Base-by-base conservation (phyloP, 2,113 vertebrate genomes). In the Uropsilus gracilis region DNA sequence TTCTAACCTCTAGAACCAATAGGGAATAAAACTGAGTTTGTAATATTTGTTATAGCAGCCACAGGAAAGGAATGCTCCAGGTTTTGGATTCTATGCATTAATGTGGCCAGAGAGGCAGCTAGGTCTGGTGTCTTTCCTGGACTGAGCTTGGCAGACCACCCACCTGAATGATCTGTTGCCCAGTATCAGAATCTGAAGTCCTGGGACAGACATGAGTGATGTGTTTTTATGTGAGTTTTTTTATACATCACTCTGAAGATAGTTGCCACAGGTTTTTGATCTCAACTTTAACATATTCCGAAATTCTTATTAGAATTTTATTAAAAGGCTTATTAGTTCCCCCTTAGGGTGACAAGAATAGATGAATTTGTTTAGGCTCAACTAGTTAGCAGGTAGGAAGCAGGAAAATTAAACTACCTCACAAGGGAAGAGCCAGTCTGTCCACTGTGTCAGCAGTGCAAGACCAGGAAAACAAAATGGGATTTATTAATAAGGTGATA, bases 241-340 rank as follows among this genome's bases (percentile, higher is more conserved):
- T 46, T 2, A 20, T 3, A 50, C 14, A 17, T 13, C 0, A 0
- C n/a, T 46, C 34, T 55, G 42, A 66, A 26, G 39, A 69, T 0
- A 8, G 39, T 20, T 30, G 11, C 26, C 10, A 12, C 24, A 50
- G 30, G 26, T 4, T 53, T 55, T 48, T 37, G 53, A 39, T 7
- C 42, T n/a, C n/a, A 10, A 16, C 0, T 11, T 63, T 24, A 18
- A 68, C 57, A 61, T 22, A 50, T 46, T 34, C 32, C 53, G 17
- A 69, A 24, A 80, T 78, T 78, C 55, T n/a, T n/a, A n/a, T n/a
- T n/a, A n/a, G n/a, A n/a, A n/a, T n/a, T n/a, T n/a, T n/a, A n/a
- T n/a, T n/a, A n/a, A n/a, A n/a, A 64, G 37, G 61, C 1, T 34
- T 42, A 34, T 18, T 42, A 5, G 37, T 24, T 42, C 34, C 18